Conservation (phyloP, 1,140 invertebrate genomes). For the Zophobas morio region DNA sequence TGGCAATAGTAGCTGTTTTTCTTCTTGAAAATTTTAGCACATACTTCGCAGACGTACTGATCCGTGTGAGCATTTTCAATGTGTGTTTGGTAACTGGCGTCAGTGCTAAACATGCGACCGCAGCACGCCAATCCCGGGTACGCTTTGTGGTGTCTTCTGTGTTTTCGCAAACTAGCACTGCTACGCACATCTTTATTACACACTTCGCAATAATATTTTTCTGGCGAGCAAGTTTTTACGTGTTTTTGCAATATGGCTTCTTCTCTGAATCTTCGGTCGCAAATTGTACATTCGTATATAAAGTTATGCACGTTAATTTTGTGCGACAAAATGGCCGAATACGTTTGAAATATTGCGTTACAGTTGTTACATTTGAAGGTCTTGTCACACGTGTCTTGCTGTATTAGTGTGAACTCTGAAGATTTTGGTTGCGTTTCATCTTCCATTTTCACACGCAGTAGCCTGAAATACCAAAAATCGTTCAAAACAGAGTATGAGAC, state of each 20-base stretch:
- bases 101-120: not conserved
- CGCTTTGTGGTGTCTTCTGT: slow-evolving; percentile 6
- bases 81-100: slow-evolving; percentile 48
- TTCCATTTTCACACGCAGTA: no score
- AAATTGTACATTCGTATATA: not conserved
- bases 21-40: slow-evolving; percentile 45
- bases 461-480: no score
- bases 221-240: not conserved
- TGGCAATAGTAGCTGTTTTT: slow-evolving; percentile 13
- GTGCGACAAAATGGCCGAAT: no score
- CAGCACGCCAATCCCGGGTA: not conserved
- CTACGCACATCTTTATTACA: not conserved
- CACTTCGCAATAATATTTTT: not conserved
- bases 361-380: no score
- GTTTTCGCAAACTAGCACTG: not conserved
- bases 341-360: no score
- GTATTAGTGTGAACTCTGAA: no score
- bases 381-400: no score
- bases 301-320: no score
- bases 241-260: not conserved
- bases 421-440: no score
- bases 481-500: no score
- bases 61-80: not conserved
- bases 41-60: not conserved
- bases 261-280: not conserved